Percentiles rank a stretch among this genome's conserved stretches.
Evolutionary conservation across 2,113 vertebrate species (phyloP).

Genomic region (Callopanchax toddi): DNA sequence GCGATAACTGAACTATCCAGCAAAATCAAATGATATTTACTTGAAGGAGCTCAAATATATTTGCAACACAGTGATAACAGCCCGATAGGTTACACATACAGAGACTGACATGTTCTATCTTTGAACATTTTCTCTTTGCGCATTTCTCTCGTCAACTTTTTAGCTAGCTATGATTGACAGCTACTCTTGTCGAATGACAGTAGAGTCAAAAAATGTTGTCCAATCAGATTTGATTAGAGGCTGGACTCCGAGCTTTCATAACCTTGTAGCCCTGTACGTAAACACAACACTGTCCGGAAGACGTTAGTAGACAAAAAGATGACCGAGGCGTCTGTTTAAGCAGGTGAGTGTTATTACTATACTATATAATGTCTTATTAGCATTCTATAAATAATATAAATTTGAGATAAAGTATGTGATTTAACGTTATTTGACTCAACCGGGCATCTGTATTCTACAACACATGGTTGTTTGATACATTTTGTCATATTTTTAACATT

Average conservation of each 20-base stretch:
- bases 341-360: constrained; percentile 18
- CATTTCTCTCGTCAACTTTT: too few relatives aligned
- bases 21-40: too few relatives aligned
- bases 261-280: neutral
- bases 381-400: neutral
- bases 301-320: neutral
- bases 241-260: constrained; percentile 16
- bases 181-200: neutral
- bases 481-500: too few relatives aligned
- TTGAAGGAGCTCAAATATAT: too few relatives aligned
- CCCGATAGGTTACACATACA: too few relatives aligned
- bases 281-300: neutral
- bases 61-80: too few relatives aligned
- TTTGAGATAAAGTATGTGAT: too few relatives aligned
- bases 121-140: neutral
- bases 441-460: too few relatives aligned
- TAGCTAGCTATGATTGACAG: constrained; percentile 39
- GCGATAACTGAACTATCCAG: too few relatives aligned
- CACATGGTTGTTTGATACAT: too few relatives aligned
- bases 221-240: constrained; percentile 33
- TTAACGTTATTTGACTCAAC: too few relatives aligned
- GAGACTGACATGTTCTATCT: too few relatives aligned
- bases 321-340: neutral
- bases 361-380: neutral
- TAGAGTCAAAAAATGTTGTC: neutral